Evolutionary conservation across 2,888 invertebrate genomes (phyloP), one percentile per base, ranked within the genome.

Genomic region (Athalia cordata): DNA sequence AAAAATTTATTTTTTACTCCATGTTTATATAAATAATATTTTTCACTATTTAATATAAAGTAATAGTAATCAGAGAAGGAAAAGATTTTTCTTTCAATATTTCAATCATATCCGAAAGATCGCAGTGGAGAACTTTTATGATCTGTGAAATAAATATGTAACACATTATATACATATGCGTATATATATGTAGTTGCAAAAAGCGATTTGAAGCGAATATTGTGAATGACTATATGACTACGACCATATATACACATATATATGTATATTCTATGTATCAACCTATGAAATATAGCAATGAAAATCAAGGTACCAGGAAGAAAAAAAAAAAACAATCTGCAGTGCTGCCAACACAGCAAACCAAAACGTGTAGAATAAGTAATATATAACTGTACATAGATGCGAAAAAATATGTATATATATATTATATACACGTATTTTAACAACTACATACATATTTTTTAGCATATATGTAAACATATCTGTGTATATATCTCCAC

Each of bases 401-500:
- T 29, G 29, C 29, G 29, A 29, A 29, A 29, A 29, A 29, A 29
- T 29, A 29, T 29, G 2, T 29, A 29, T 29, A 29, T 29, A 29
- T 29, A 29, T 29, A 83, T 84, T 84, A 72, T 52, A 66, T 79
- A 79, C 50, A 29, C 29, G 29, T 29, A 29, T 29, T 55, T 4
- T 59, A 59, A 70, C 57, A 79, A 52, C 67, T 78, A 55, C 78
- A 77, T 76, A 79, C 64, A 83, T 85, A 84, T 70, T 82, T 29
- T 29, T 29, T 2, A 29, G 74, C 81, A 81, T 79, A 81, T 83
- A 79, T 59, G 15, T 47, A 85, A 78, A 82, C 81, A 81, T 82
- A 82, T 81, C 83, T 83, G 83, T 85, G 86, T 87, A 86, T 86
- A 87, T 87, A 85, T 89, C 89, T 88, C 87, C 88, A 89, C 89